Percentiles rank a stretch among this genome's conserved stretches.
Evolutionary conservation across 2,888 invertebrate species (phyloP).

Genomic region (Tenthredo notha): DNA sequence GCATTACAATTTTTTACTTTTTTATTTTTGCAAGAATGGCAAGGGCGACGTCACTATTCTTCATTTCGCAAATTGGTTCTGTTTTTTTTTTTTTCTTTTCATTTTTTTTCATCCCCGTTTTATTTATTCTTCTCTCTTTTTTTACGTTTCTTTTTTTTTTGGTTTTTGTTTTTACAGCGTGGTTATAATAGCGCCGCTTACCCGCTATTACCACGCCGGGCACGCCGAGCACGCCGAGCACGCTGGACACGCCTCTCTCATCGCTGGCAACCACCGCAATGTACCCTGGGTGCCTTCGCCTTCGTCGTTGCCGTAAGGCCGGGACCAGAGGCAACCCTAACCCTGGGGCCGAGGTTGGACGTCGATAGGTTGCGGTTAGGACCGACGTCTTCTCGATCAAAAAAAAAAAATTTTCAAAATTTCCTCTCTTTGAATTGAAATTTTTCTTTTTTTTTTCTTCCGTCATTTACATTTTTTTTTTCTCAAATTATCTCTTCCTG

Average conservation of each 20-base stretch:
- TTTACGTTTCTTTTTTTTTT: background rate
- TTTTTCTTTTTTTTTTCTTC: background rate
- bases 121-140: background rate
- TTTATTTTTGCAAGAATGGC: too few relatives aligned
- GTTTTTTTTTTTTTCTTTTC: too few relatives aligned
- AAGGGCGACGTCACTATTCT: too few relatives aligned
- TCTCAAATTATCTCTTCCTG: background rate
- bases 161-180: background rate
- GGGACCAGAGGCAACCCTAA: constrained; percentile 49
- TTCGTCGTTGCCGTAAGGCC: constrained; percentile 43
- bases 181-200: constrained; percentile 59
- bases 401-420: background rate
- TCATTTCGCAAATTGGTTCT: too few relatives aligned
- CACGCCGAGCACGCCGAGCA: constrained; percentile 54
- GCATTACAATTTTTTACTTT: too few relatives aligned
- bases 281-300: constrained; percentile 48
- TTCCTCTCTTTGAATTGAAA: background rate
- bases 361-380: constrained; percentile 25
- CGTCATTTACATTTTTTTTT: background rate
- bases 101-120: background rate
- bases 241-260: constrained; percentile 69
- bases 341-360: constrained; percentile 38
- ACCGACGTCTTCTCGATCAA: background rate
- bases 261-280: constrained; percentile 64
- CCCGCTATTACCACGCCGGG: constrained; percentile 65